phyloP scores from a whole-genome alignment of 1,140 invertebrate genomes.

The Drosophila sturtevanti region DNA sequence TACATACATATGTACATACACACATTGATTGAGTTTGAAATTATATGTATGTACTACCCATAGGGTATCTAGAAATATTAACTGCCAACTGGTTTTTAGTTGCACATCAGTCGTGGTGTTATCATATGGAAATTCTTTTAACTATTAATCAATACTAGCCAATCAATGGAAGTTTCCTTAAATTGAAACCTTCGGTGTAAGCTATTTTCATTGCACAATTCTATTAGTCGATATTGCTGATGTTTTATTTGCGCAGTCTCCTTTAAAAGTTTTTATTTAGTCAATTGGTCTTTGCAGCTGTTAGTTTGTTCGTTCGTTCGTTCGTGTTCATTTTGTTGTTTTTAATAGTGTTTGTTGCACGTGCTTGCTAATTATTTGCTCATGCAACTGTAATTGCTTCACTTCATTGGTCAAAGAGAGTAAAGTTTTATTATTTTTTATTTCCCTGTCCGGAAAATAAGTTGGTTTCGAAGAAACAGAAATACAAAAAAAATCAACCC shows the following conservation, averaged over 20 bases:
- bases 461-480: not conserved
- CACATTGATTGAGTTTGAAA: not conserved
- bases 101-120: not conserved
- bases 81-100: too few species aligned
- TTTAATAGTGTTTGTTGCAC: conserved; percentile 48
- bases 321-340: too few species aligned
- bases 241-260: not conserved
- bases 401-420: conserved; percentile 18
- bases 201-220: not conserved
- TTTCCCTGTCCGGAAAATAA: not conserved
- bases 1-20: not conserved
- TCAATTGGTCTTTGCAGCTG: conserved; percentile 17
- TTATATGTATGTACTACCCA: not conserved
- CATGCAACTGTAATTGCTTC: conserved; percentile 24
- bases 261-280: conserved; percentile 21
- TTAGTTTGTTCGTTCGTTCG: conserved; percentile 10
- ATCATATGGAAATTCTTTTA: too few species aligned
- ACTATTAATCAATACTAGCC: not conserved
- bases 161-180: not conserved
- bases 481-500: not conserved
- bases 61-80: too few species aligned
- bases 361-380: conserved; percentile 59
- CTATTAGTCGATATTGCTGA: not conserved
- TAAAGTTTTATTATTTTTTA: not conserved
- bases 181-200: too few species aligned